Percentiles rank a stretch among this genome's conserved stretches.
These are phyloP conservation scores for Dendronephthya gigantea DNA, from an alignment of 64 coral and sea anemone genomes.

Conservation along the genomic window DNA sequence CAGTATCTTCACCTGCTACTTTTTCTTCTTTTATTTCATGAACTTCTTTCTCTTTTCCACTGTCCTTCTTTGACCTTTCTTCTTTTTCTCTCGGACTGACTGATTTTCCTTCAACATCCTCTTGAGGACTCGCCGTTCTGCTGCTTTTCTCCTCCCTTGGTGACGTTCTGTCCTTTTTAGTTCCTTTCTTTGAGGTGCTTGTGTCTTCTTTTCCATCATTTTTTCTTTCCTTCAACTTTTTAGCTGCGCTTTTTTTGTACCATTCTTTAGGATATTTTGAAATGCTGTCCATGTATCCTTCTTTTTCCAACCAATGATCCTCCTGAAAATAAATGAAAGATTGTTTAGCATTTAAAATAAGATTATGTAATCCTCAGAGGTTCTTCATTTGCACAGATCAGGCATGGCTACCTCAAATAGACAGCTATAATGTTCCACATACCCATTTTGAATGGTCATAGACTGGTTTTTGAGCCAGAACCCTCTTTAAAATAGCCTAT, in stretches of 20 bases:
- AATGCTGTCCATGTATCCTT: conserved; percentile 1
- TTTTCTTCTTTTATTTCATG: neutral
- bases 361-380: too few species aligned
- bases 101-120: neutral
- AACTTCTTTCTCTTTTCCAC: neutral
- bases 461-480: neutral
- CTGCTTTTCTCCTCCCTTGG: neutral
- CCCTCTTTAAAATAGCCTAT: conserved; percentile 19
- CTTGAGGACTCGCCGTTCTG: neutral
- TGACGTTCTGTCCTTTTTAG: neutral
- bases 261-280: conserved; percentile 5
- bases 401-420: too few species aligned
- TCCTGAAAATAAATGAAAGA: neutral
- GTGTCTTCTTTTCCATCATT: neutral
- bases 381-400: neutral
- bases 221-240: neutral
- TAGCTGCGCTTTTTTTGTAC: neutral
- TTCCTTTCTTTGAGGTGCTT: neutral
- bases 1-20: neutral
- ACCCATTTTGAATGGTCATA: conserved; percentile 12
- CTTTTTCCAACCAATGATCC: neutral
- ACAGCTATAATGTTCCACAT: too few species aligned
- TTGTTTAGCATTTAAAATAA: too few species aligned
- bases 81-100: neutral
- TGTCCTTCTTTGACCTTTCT: neutral